These are phyloP conservation scores for Protosalanx chinensis DNA, from an alignment of 2,797 vertebrate genomes.

Conservation along the genomic window DNA sequence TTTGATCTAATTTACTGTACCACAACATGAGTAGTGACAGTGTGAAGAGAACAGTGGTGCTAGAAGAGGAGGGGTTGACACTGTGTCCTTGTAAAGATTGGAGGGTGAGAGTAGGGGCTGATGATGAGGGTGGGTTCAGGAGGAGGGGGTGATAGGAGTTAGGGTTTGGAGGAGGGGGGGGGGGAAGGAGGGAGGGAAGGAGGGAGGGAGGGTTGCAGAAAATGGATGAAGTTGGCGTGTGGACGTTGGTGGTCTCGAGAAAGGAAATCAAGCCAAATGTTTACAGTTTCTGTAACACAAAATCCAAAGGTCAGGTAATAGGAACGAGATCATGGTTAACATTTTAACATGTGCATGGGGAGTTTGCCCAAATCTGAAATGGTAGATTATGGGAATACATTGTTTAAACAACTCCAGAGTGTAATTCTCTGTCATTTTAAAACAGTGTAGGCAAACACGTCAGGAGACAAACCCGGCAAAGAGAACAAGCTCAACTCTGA, in stretches of 20 bases:
- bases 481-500: conserved; percentile 46
- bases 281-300: conserved; percentile 75
- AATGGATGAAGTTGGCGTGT: conserved; percentile 22
- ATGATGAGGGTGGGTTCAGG: too few relatives aligned
- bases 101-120: not conserved
- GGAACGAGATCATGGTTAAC: conserved; percentile 11
- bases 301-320: conserved; percentile 82
- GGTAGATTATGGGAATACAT: conserved; percentile 87
- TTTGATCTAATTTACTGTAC: conserved; percentile 76
- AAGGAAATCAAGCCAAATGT: conserved; percentile 62
- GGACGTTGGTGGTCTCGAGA: conserved; percentile 37
- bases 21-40: conserved; percentile 52
- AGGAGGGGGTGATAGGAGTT: too few relatives aligned
- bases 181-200: conserved; percentile 46
- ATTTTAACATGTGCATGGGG: too few relatives aligned
- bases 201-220: conserved; percentile 43
- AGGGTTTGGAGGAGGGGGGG: conserved; percentile 24
- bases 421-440: conserved; percentile 80
- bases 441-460: conserved; percentile 83
- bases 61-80: conserved; percentile 55
- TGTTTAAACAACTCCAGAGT: conserved; percentile 84
- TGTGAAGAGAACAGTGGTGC: conserved; percentile 45
- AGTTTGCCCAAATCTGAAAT: conserved; percentile 31
- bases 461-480: conserved; percentile 76
- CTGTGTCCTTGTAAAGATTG: conserved; percentile 19